Percentiles rank a stretch among this genome's conserved stretches.
Evolutionary conservation across 2,797 vertebrate genomes (phyloP).

Genomic region (Sebastes itinus): DNA sequence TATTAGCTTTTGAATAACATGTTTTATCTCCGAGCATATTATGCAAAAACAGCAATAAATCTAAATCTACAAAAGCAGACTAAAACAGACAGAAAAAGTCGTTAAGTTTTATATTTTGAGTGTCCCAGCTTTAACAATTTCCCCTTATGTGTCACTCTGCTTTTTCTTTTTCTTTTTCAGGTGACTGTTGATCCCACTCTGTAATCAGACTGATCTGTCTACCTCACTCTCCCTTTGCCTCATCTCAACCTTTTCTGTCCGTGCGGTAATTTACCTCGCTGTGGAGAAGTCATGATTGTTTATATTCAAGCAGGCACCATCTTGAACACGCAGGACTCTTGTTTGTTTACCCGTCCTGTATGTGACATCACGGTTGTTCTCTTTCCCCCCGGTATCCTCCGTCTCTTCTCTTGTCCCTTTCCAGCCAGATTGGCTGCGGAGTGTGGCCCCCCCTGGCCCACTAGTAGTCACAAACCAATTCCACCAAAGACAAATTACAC

Average conservation of each 20-base stretch:
- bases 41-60: background rate
- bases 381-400: constrained; percentile 6
- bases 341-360: constrained; percentile 75
- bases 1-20: background rate
- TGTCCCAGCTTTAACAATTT: background rate
- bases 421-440: constrained; percentile 56
- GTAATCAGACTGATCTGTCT: constrained; percentile 46
- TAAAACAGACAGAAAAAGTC: background rate
- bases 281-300: constrained; percentile 71
- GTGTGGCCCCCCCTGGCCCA: constrained; percentile 49
- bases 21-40: background rate
- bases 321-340: constrained; percentile 70
- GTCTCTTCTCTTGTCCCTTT: constrained; percentile 40
- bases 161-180: constrained; percentile 21
- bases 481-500: constrained; percentile 80
- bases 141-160: background rate
- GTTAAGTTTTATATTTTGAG: background rate
- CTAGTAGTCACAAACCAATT: constrained; percentile 76
- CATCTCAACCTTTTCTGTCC: constrained; percentile 54
- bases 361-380: constrained; percentile 50
- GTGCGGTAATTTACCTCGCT: constrained; percentile 56
- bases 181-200: constrained; percentile 36
- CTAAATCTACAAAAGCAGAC: background rate
- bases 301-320: constrained; percentile 75
- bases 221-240: constrained; percentile 27